These are phyloP conservation scores for Heliocidaris tuberculata DNA, from an alignment of 35 echinoderm and acorn worm genomes.

Conservation along the genomic window DNA sequence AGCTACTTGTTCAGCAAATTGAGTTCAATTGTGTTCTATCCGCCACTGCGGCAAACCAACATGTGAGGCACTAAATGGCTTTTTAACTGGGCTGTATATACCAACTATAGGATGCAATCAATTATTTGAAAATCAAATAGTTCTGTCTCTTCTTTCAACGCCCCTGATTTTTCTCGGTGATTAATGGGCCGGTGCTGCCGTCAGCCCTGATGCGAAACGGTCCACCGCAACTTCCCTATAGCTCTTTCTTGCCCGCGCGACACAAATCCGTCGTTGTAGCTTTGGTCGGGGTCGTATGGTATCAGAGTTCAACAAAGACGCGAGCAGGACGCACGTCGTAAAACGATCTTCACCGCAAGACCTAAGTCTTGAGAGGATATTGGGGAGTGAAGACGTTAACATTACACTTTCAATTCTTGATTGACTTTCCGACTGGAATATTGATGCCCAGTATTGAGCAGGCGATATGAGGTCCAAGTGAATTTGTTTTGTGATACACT, in stretches of 20 bases:
- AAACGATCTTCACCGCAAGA: not conserved
- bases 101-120: conserved; percentile 29
- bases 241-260: not conserved
- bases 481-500: not conserved
- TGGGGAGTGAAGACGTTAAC: not conserved
- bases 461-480: not conserved
- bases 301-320: not conserved
- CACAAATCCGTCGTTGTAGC: not conserved
- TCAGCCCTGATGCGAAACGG: not conserved
- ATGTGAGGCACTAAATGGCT: not conserved
- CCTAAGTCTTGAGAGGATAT: not conserved
- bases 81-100: not conserved
- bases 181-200: conserved; percentile 27
- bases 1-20: conserved; percentile 32
- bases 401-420: not conserved
- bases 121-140: conserved; percentile 25
- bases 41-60: not conserved
- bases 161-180: conserved; percentile 1
- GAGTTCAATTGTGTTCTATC: conserved; percentile 22
- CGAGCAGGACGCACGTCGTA: not conserved
- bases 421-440: not conserved
- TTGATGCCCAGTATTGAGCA: not conserved
- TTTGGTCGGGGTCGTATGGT: not conserved
- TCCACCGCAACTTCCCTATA: not conserved
- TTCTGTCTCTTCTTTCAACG: not conserved